Conservation (phyloP, 2,888 invertebrate genomes). For the Drosophila crucigera region DNA sequence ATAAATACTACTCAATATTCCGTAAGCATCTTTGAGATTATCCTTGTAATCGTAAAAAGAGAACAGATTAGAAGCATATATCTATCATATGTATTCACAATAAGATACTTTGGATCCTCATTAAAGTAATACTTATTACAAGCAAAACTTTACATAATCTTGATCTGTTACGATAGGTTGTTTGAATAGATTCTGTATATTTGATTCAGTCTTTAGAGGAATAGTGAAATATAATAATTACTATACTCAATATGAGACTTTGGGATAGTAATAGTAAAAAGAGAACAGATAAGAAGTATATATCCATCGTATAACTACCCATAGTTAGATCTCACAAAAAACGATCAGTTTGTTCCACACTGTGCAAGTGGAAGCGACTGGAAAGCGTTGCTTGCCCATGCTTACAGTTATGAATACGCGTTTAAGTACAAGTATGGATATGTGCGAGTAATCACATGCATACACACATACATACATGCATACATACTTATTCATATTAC, state of each 20-base stretch:
- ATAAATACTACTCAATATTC: neutral
- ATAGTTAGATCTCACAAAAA: neutral
- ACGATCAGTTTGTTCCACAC: neutral
- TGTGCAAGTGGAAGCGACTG: constrained; percentile 40
- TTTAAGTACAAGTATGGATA: constrained; percentile 29
- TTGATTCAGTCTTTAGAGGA: neutral
- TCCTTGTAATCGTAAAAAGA: neutral
- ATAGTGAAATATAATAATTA: neutral
- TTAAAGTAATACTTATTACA: neutral
- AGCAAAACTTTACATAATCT: neutral
- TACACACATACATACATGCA: neutral
- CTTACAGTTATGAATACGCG: constrained; percentile 49
- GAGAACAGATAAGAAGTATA: neutral
- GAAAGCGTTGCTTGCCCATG: constrained; percentile 33
- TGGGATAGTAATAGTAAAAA: neutral
- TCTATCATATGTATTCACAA: neutral
- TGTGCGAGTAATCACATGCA: neutral
- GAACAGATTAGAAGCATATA: neutral
- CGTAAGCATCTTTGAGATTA: neutral
- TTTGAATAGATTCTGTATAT: neutral
- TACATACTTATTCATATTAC: neutral
- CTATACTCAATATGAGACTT: too few species aligned
- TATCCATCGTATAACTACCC: neutral
- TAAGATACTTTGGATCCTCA: neutral
- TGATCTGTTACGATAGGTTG: neutral